Evolutionary conservation across 2,113 vertebrate species (phyloP).

Genomic region (Eublepharis macularius): DNA sequence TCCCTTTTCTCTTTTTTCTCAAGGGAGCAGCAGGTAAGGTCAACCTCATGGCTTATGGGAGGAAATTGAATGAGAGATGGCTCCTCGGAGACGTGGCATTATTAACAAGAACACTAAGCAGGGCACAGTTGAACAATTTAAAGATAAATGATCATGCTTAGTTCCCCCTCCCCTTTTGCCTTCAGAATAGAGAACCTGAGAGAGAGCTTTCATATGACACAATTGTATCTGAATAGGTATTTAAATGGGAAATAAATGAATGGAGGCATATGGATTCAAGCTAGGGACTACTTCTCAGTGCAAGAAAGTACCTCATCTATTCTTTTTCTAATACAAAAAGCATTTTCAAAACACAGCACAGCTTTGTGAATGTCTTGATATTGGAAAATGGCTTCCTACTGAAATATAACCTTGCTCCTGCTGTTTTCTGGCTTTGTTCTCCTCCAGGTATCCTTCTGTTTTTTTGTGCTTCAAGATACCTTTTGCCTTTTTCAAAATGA

Average conservation of each 20-base stretch:
- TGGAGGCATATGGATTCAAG: constrained; percentile 15
- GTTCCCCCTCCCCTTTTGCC: constrained; percentile 29
- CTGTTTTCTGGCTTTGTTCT: constrained; percentile 35
- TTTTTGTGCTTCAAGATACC: constrained; percentile 14
- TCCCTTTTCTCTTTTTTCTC: background rate
- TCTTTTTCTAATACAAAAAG: constrained; percentile 29
- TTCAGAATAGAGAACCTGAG: constrained; percentile 32
- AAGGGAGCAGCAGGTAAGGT: constrained; percentile 64
- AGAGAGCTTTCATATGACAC: constrained; percentile 46
- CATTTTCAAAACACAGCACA: constrained; percentile 38
- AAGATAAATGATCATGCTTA: constrained; percentile 58
- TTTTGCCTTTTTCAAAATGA: background rate
- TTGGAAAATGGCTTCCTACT: constrained; percentile 16
- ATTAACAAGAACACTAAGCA: constrained; percentile 71
- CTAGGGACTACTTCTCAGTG: background rate
- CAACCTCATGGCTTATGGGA: constrained; percentile 52
- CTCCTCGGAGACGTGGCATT: constrained; percentile 65
- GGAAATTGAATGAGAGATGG: constrained; percentile 45
- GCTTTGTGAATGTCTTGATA: constrained; percentile 38
- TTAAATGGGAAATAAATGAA: constrained; percentile 25
- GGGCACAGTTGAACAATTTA: constrained; percentile 56
- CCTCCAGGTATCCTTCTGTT: constrained; percentile 23
- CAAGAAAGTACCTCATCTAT: constrained; percentile 15
- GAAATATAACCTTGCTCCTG: constrained; percentile 46
- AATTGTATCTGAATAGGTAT: constrained; percentile 27